Evolutionary conservation across 2,888 invertebrate genomes (phyloP), one percentile per base, ranked within the genome.

Genomic region (Volucella inanis): DNA sequence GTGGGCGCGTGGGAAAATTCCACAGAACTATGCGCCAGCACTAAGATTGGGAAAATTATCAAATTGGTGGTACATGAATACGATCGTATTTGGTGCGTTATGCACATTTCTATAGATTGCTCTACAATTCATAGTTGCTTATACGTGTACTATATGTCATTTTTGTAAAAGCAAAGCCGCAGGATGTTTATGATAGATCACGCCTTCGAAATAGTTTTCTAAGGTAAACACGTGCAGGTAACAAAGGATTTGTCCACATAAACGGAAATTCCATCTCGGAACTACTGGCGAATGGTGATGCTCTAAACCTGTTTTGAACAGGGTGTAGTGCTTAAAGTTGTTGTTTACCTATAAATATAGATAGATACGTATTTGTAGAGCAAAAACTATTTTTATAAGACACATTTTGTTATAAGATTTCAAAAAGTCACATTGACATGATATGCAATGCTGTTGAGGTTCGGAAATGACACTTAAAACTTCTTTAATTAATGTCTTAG

Each of bases 1-100:
- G 84, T 80, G 75, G 80, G 84, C 79, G 83, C 84, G 84, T 84
- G 84, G 80, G 84, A 84, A 84, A 76, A 43, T 80, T 79, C 61
- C 45, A 31, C 50, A 43, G 41, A 64, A 68, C 55, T 15, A 62
- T 83, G 79, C 83, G 74, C 83, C 79, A 83, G 68, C 75, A 50
- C 59, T 14, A 50, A 65, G 65, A 55, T 43, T 43, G 78, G 71
- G 54, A 62, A 14, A 77, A 59, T 62, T 77, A 71, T 77, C 67
- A 74, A 79, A 71, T 80, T 84, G 80, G 65, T 62, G 18, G 31
- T 18, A 39, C 11, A 50, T 39, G 14, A 14, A 18, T 43, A 45
- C 9, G 65, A 41, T 50, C 64, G 70, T 65, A 39, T 15, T 77
- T 11, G 15, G 15, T 15, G n/a, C 8, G 52, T 64, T 62, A 52